These are phyloP conservation scores for Felis catus DNA, from an alignment of 2,113 vertebrate species.

Conservation along the genomic window DNA sequence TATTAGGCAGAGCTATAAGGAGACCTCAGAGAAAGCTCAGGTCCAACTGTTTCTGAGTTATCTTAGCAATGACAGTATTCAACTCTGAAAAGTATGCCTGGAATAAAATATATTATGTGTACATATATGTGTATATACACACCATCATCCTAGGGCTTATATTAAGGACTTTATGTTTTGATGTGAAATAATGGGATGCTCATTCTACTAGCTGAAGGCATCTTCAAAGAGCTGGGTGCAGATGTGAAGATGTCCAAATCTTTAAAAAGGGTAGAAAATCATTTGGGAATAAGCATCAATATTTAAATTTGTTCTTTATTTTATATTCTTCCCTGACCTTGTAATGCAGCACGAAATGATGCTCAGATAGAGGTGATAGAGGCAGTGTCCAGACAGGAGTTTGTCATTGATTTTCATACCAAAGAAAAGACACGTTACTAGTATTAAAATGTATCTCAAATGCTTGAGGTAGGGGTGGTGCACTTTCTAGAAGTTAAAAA, in stretches of 20 bases:
- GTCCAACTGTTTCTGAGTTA: neutral
- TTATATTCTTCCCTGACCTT: neutral
- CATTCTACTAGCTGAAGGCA: neutral
- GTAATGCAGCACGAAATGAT: neutral
- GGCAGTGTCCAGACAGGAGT: neutral
- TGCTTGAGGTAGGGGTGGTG: neutral
- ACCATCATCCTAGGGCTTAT: neutral
- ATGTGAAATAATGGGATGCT: neutral
- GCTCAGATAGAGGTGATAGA: neutral
- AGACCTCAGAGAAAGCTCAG: neutral
- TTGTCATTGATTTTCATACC: neutral
- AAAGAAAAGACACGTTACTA: neutral
- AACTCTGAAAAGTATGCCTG: neutral
- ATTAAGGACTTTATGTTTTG: neutral
- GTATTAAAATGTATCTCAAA: neutral
- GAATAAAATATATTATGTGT: neutral
- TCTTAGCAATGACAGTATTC: neutral
- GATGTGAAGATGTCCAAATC: neutral
- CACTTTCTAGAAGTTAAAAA: neutral
- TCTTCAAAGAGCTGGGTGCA: neutral
- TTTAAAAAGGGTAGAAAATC: neutral
- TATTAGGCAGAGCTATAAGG: neutral
- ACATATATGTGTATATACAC: neutral
- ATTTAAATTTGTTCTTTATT: neutral
- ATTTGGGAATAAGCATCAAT: neutral